phyloP scores from a whole-genome alignment of 2,113 vertebrate species.

The Sphyrna mokarran region DNA sequence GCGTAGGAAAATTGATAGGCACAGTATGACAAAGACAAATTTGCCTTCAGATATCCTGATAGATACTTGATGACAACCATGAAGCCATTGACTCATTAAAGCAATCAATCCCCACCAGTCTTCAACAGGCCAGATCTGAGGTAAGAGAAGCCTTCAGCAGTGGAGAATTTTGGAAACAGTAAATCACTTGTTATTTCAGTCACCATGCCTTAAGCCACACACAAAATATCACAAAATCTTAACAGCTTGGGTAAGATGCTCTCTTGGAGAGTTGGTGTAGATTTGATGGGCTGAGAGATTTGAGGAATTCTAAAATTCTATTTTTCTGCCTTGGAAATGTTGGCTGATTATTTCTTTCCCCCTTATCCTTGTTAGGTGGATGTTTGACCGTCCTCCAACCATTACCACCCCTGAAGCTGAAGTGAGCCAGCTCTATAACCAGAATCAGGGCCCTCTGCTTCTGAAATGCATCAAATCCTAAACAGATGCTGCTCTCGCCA shows the following conservation, averaged over 20 bases:
- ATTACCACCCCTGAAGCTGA: background rate
- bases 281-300: no score
- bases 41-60: background rate
- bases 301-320: no score
- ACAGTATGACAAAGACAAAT: background rate
- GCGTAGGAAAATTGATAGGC: no score
- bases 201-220: background rate
- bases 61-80: background rate
- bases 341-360: background rate
- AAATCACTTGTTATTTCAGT: background rate
- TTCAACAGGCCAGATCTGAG: background rate
- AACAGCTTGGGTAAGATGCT: no score
- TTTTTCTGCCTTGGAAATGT: background rate
- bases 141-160: background rate
- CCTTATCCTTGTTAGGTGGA: background rate
- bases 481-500: background rate
- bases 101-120: background rate
- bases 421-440: no score
- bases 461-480: background rate
- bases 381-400: background rate
- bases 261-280: no score
- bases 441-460: background rate
- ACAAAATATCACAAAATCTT: background rate
- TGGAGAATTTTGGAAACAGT: background rate
- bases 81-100: background rate